Percentiles rank a stretch among this genome's conserved stretches.
These are phyloP conservation scores for Notocelia uddmanniana DNA, from an alignment of 2,888 invertebrate genomes.

Conservation along the genomic window DNA sequence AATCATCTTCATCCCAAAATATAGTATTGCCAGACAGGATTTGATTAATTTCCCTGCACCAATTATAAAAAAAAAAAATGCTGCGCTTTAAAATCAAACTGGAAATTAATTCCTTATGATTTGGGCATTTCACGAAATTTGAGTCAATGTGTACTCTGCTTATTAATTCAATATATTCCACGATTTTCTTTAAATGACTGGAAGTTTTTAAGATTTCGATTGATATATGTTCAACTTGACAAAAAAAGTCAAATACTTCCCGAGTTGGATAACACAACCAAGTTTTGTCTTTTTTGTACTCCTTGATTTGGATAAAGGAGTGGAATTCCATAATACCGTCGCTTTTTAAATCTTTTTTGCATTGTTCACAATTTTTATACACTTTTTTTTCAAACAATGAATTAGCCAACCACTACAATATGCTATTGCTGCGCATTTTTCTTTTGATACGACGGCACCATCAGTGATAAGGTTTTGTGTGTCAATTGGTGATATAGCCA, in stretches of 20 bases:
- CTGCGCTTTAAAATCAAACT: neutral
- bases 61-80: neutral
- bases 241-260: neutral
- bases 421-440: neutral
- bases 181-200: too few relatives aligned
- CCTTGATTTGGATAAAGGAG: neutral
- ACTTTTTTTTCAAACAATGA: neutral
- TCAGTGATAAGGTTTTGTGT: neutral
- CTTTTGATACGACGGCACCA: neutral
- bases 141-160: neutral
- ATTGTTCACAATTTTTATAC: neutral
- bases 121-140: neutral
- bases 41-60: neutral
- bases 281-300: neutral
- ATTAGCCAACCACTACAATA: neutral
- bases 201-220: too few relatives aligned
- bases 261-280: constrained; percentile 4
- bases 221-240: neutral
- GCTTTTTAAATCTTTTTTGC: neutral
- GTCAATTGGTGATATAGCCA: neutral
- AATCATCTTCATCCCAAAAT: neutral
- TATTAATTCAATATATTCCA: neutral
- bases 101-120: neutral
- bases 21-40: neutral
- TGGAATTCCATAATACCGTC: neutral